Conservation (phyloP, 2,797 vertebrate genomes). For the Loris lydekkerianus region DNA sequence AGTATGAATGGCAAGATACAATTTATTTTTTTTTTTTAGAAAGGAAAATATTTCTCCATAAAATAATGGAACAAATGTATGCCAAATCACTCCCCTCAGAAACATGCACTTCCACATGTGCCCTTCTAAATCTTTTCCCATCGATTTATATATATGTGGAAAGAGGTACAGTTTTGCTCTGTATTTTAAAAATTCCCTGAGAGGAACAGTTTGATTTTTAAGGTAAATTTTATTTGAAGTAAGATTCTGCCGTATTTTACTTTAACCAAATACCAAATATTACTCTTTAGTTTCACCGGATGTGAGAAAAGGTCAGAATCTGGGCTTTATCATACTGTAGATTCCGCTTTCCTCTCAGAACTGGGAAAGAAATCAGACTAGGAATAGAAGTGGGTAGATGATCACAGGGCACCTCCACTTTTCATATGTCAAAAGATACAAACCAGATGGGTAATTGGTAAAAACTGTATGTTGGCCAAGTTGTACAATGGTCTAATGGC, state of each 20-base stretch:
- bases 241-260: background rate
- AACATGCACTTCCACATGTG: background rate
- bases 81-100: background rate
- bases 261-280: background rate
- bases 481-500: background rate
- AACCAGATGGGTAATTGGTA: background rate
- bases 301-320: slow-evolving; percentile 6
- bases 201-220: slow-evolving; percentile 43
- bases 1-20: background rate
- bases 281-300: background rate
- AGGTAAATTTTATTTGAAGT: slow-evolving; percentile 25
- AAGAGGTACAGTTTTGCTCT: slow-evolving; percentile 21
- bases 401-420: background rate
- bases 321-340: background rate
- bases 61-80: background rate
- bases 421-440: slow-evolving; percentile 19
- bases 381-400: background rate
- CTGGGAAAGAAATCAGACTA: background rate
- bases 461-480: background rate
- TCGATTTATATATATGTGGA: background rate
- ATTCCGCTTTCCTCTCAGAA: background rate
- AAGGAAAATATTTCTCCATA: background rate
- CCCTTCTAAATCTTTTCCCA: background rate
- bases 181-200: background rate
- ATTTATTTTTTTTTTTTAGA: background rate